phyloP scores from a whole-genome alignment of 2,113 vertebrate species.

The Bettongia penicillata region DNA sequence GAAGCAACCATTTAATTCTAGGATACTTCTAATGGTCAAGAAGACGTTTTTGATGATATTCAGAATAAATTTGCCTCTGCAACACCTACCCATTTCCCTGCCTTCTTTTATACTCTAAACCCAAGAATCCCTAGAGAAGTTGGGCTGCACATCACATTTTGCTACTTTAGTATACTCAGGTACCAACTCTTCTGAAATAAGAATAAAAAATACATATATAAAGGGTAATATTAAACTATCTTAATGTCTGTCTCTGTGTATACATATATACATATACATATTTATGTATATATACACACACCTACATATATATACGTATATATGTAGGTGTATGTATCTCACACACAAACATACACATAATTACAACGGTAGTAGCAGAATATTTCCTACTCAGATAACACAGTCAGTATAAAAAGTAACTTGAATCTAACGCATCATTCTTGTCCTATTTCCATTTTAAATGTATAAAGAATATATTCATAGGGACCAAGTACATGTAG shows the following conservation, averaged over 20 bases:
- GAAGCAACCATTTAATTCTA: too few relatives aligned
- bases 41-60: not conserved
- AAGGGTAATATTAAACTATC: not conserved
- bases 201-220: not conserved
- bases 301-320: not conserved
- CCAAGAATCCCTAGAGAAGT: not conserved
- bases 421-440: not conserved
- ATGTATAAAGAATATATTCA: constrained; percentile 43
- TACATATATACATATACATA: too few relatives aligned
- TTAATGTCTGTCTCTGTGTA: not conserved
- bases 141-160: not conserved
- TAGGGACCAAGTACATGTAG: not conserved
- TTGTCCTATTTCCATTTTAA: not conserved
- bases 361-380: not conserved
- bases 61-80: not conserved
- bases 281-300: too few relatives aligned
- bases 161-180: not conserved
- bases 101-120: not conserved
- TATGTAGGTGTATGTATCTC: too few relatives aligned
- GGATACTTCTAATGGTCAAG: too few relatives aligned
- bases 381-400: not conserved
- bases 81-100: not conserved
- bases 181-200: not conserved
- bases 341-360: not conserved
- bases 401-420: not conserved